These are phyloP conservation scores for Sinopyrophorus schimmeli DNA, from an alignment of 2,888 invertebrate species.

Conservation along the genomic window DNA sequence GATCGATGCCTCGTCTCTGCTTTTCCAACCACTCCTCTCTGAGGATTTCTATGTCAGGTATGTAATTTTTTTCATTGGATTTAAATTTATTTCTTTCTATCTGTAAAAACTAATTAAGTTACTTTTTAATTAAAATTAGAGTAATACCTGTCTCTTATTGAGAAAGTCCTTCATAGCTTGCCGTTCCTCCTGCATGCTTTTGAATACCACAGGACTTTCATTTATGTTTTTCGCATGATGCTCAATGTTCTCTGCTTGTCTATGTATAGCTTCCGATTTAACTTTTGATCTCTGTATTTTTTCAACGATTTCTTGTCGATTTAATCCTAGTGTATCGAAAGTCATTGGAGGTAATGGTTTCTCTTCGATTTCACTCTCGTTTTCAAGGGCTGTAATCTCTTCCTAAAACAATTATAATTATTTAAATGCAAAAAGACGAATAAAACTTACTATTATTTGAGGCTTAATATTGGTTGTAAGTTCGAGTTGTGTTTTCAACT, in stretches of 20 bases:
- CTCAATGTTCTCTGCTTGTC: slow-evolving; percentile 21
- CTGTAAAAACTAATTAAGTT: slow-evolving; percentile 35
- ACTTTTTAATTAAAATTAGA: slow-evolving; percentile 7
- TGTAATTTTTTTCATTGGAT: slow-evolving; percentile 40
- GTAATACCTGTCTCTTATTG: slow-evolving; percentile 57
- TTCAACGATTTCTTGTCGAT: slow-evolving; percentile 67
- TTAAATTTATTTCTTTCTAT: slow-evolving; percentile 40
- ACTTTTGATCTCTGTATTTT: slow-evolving; percentile 45
- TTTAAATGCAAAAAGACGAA: not conserved
- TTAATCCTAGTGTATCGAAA: slow-evolving; percentile 70
- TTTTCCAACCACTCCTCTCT: slow-evolving; percentile 43
- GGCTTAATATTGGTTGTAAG: slow-evolving; percentile 58
- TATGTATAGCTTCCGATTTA: slow-evolving; percentile 46
- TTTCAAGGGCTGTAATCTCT: slow-evolving; percentile 41
- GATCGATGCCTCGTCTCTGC: slow-evolving; percentile 36
- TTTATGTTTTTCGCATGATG: slow-evolving; percentile 32
- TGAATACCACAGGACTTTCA: slow-evolving; percentile 41
- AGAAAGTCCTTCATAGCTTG: slow-evolving; percentile 62
- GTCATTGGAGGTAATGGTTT: slow-evolving; percentile 68
- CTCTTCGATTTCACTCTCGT: slow-evolving; percentile 16
- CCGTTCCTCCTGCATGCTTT: slow-evolving; percentile 51
- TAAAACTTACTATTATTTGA: slow-evolving; percentile 55
- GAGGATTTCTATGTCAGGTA: slow-evolving; percentile 41
- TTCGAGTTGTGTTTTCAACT: slow-evolving; percentile 50
- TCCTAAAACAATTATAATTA: slow-evolving; percentile 22